Base-by-base conservation (phyloP, 1,140 invertebrate genomes). In the Pogonognathellus flavescens region DNA sequence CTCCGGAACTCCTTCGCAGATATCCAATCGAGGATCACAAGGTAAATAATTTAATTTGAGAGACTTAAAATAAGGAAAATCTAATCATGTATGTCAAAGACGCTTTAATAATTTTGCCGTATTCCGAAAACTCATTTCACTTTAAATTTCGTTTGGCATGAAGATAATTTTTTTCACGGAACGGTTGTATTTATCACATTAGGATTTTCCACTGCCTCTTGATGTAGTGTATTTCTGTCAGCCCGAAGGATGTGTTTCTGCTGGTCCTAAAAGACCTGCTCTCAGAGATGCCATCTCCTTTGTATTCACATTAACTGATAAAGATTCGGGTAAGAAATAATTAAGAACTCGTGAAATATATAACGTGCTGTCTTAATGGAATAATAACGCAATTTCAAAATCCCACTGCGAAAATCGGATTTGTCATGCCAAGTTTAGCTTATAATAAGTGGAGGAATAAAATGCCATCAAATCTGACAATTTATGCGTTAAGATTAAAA, bases 181-280 rank as follows among this genome's bases (percentile, higher is more conserved):
- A n/a, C n/a, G n/a, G n/a, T n/a, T 85, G n/a, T 85, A 57, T 66
- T 16, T 10, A 20, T 80, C 49, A 13, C 41, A 55, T 4, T 57
- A 88, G 90, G 99, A 99, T 91, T 99, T 99, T 91, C 95, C 96
- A 0, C 92, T 99, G 86, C 97, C 98, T 0, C 92, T 97, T 89
- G 98, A 99, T 91, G 98, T 99, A 93, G 97, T 99, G 9, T 99
- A 98, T 90, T 99, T 99, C 92, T 99, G 99, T 90, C 99, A 99
- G 91, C 99, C 99, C 0, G 99, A 99, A 92, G 98, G 98, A 76
- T 99, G 98, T 66, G 87, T 88, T 62, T 86, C 87, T 11, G 84
- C 85, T 76, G 97, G 96, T 31, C 96, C 96, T 4, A 94, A 96
- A 90, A 93, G 96, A 87, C 95, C 95, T 66, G 95, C 95, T 66